Percentiles rank a stretch among this genome's conserved stretches.
phyloP scores from a whole-genome alignment of 2,888 invertebrate species.

The Torymus auratus region DNA sequence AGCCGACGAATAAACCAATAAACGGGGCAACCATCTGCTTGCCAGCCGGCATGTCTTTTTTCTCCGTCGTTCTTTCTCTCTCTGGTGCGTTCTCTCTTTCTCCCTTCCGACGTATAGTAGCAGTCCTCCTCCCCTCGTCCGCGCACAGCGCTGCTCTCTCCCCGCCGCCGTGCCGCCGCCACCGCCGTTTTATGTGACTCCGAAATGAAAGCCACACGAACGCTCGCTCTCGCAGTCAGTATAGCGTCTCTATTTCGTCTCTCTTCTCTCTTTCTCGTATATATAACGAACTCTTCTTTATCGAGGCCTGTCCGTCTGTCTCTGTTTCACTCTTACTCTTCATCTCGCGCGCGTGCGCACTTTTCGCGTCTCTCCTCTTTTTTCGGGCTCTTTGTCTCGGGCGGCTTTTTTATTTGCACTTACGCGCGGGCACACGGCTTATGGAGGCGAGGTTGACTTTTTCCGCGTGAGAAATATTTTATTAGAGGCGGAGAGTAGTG shows the following conservation, averaged over 20 bases:
- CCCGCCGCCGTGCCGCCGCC: slow-evolving; percentile 61
- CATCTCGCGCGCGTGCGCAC: neutral
- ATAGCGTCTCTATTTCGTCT: slow-evolving; percentile 49
- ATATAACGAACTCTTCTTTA: slow-evolving; percentile 38
- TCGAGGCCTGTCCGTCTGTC: slow-evolving; percentile 4
- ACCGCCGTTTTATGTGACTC: slow-evolving; percentile 73
- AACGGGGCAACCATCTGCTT: slow-evolving; percentile 76
- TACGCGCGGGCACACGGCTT: slow-evolving; percentile 6
- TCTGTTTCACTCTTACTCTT: neutral
- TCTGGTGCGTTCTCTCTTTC: slow-evolving; percentile 53
- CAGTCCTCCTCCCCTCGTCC: slow-evolving; percentile 33
- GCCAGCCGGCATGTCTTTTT: slow-evolving; percentile 73
- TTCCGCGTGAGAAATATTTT: slow-evolving; percentile 27
- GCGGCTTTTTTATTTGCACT: neutral
- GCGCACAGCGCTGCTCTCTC: slow-evolving; percentile 25
- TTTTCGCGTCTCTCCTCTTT: neutral
- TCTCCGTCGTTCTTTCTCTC: slow-evolving; percentile 60
- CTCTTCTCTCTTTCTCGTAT: neutral
- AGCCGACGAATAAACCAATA: slow-evolving; percentile 76
- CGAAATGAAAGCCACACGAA: slow-evolving; percentile 71
- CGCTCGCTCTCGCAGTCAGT: slow-evolving; percentile 24
- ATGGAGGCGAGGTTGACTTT: neutral
- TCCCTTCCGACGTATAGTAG: slow-evolving; percentile 38
- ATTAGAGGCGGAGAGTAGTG: neutral
- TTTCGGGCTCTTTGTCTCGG: neutral